These are phyloP conservation scores for Poeciliopsis infans DNA, from an alignment of 2,797 vertebrate genomes.

Conservation along the genomic window DNA sequence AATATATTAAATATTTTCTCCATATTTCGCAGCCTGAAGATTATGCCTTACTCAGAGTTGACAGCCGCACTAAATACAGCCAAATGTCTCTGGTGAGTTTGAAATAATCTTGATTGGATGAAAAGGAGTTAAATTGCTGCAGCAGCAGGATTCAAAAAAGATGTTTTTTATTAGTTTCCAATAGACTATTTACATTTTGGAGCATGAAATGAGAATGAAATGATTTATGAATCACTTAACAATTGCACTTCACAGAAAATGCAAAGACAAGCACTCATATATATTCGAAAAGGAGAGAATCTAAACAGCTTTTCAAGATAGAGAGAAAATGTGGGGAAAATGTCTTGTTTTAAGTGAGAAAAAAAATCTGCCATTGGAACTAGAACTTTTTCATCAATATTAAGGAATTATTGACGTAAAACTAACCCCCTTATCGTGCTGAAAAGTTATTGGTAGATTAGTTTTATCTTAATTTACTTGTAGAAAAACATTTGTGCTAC, in stretches of 20 bases:
- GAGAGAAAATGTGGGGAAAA: not conserved
- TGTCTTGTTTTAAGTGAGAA: no score
- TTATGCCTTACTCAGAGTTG: constrained; percentile 59
- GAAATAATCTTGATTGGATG: not conserved
- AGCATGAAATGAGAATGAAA: not conserved
- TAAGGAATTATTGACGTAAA: no score
- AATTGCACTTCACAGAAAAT: not conserved
- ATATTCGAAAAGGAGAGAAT: not conserved
- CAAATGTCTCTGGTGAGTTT: constrained; percentile 76
- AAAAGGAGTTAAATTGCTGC: not conserved
- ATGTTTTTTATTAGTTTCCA: not conserved
- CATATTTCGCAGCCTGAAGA: constrained; percentile 67
- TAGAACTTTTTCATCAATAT: no score
- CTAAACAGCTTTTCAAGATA: not conserved
- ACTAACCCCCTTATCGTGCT: no score
- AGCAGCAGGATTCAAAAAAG: no score
- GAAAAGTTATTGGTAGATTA: no score
- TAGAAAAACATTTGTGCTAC: no score
- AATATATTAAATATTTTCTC: constrained; percentile 6
- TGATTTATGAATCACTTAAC: not conserved
- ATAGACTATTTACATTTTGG: not conserved
- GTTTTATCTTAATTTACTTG: no score
- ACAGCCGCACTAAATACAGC: constrained; percentile 70
- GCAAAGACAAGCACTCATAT: not conserved
- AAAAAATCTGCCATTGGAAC: no score